Base-by-base conservation (phyloP, 2,113 vertebrate genomes). In the Channa maculata region DNA sequence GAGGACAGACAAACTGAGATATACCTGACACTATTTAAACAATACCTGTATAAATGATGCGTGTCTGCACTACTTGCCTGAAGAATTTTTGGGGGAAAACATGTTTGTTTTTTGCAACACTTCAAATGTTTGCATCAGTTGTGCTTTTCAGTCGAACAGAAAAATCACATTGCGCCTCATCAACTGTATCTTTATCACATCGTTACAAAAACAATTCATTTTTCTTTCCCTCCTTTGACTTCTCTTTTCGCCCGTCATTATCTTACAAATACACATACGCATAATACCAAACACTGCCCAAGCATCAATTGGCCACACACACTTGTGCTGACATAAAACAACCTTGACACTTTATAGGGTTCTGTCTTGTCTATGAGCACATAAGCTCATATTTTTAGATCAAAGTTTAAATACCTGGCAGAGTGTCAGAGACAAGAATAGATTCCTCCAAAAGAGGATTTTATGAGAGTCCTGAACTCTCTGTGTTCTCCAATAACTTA, bases 311-410 rank as follows among this genome's bases (percentile, higher is more conserved):
- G 24, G 24, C 24, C 51, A 49, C 50, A 14, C 64, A 55, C 50
- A 63, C 58, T 33, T n/a, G 39, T 44, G 44, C 59, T 48, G 12
- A 37, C 43, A 54, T 24, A 24, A 24, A 24, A 39, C 6, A 5
- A 44, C 12, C 0, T 61, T 77, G 77, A 69, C 65, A 49, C 9
- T 77, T 77, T 46, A 70, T 74, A 62, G 53, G 65, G 36, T 37
- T 74, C 13, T 11, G 55, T 77, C 64, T 55, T n/a, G n/a, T 58
- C 37, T 6, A 5, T 51, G 36, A 63, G 11, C 12, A 41, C 14
- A 46, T 14, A 62, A 39, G 14, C 24, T 66, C 6, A 10, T 45
- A 48, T 58, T 24, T 65, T 62, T 5, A 33, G 34, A n/a, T 7
- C 10, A 3, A 45, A 64, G 70, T 5, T 51, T 52, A 68, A 76